Base-by-base conservation (phyloP, 1,140 invertebrate genomes). In the Calliphora vicina region DNA sequence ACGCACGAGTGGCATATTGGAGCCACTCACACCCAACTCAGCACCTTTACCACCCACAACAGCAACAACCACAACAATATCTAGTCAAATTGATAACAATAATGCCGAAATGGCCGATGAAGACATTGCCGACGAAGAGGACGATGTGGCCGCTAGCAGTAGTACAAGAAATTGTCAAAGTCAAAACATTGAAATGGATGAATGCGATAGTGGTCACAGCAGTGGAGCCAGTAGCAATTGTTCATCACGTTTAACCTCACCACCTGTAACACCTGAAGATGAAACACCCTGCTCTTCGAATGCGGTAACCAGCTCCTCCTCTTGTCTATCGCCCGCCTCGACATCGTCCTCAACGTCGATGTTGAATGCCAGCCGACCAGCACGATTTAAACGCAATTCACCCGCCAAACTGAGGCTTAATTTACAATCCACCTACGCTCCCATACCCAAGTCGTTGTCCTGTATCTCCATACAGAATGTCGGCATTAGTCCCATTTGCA, bases 1-100 rank as follows among this genome's bases (percentile, higher is more conserved):
- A 83, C 92, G 92, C 29, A 92, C 91, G 83, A 91, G 91, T 82
- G 92, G 91, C n/a, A 85, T 85, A 23, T 82, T 91, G 45, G 86
- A 84, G 71, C 90, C 89, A 2, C 76, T 83, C 9, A 83, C 85
- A 6, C 85, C 87, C 3, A 25, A 83, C 67, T 20, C 82, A 73
- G 27, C 81, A 72, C 85, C 84, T 76, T 10, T 85, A 73, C 82
- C 72, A 20, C 45, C 82, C 26, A 82, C 71, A 50, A 76, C 82
- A 73, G 26, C 81, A 71, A 84, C 84, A 78, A 13, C 85, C 67
- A 78, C 72, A 25, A 71, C 80, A 26, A 76, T 45, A 57, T 80
- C 82, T 72, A 74, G 26, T 61, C 80, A 82, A 20, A 78, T 74
- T 20, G 72, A 67, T 12, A 80, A 84, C 13, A 71, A 84, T 42